These are phyloP conservation scores for Aldabrachelys gigantea DNA, from an alignment of 2,113 vertebrate species.

Conservation along the genomic window DNA sequence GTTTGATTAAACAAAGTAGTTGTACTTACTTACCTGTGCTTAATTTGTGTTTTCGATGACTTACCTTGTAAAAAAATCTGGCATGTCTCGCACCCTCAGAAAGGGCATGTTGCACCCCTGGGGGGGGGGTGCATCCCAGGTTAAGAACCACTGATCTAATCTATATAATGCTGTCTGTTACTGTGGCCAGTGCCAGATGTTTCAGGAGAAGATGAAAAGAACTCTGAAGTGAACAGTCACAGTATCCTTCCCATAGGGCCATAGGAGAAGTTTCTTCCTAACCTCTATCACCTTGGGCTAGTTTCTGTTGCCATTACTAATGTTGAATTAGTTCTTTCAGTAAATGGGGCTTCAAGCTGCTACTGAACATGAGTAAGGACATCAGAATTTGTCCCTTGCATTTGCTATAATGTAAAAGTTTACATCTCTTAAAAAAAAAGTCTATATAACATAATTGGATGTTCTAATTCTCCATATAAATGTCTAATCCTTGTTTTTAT, in stretches of 20 bases:
- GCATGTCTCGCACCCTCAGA: no score
- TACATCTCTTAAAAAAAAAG: not conserved
- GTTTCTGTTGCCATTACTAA: not conserved
- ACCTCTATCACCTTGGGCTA: not conserved
- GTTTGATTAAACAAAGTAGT: no score
- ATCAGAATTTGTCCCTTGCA: not conserved
- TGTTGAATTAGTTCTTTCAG: not conserved
- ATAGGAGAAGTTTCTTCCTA: not conserved
- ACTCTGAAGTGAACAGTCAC: not conserved
- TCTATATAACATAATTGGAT: constrained; percentile 14
- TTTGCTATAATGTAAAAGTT: not conserved
- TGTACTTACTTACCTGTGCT: no score
- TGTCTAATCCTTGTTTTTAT: constrained; percentile 48
- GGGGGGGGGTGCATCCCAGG: no score
- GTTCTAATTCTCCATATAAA: constrained; percentile 25
- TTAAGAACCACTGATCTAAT: not conserved
- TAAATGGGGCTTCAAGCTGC: not conserved
- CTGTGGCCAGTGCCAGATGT: not conserved
- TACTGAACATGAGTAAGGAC: not conserved
- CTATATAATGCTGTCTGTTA: not conserved
- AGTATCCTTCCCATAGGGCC: not conserved
- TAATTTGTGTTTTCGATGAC: no score
- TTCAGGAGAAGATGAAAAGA: not conserved
- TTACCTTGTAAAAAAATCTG: no score
- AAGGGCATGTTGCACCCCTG: no score